Conservation (phyloP, 2,113 vertebrate species). For the Petroica traversi region DNA sequence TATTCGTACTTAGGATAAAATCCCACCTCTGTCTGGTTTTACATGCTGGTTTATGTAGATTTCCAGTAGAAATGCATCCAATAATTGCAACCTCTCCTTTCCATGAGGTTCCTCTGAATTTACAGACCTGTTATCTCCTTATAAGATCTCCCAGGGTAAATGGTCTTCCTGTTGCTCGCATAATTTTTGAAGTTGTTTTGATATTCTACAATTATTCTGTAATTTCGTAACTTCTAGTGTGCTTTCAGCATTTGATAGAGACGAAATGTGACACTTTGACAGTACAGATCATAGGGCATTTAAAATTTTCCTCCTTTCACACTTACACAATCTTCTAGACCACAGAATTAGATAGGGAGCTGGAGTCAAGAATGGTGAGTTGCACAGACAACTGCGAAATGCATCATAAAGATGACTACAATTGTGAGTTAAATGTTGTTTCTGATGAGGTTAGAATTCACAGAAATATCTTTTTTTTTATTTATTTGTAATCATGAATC, state of each 20-base stretch:
- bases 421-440: not conserved
- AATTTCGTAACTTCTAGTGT: not conserved
- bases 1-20: not conserved
- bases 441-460: not conserved
- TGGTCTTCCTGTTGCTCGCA: not conserved
- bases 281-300: not conserved
- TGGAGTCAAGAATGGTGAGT: not conserved
- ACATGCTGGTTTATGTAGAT: not conserved
- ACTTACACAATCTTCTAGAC: not conserved
- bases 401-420: not conserved
- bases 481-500: not conserved
- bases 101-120: not conserved
- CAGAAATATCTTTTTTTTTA: not conserved
- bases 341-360: not conserved
- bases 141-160: not conserved
- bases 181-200: not conserved
- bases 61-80: not conserved
- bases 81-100: not conserved
- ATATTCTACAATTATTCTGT: not conserved
- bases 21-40: not conserved
- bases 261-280: not conserved
- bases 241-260: not conserved
- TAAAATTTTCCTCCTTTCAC: not conserved
- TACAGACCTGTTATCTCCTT: not conserved
- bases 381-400: not conserved